Evolutionary conservation across 2,113 vertebrate species (phyloP).

Genomic region (Gadus macrocephalus): DNA sequence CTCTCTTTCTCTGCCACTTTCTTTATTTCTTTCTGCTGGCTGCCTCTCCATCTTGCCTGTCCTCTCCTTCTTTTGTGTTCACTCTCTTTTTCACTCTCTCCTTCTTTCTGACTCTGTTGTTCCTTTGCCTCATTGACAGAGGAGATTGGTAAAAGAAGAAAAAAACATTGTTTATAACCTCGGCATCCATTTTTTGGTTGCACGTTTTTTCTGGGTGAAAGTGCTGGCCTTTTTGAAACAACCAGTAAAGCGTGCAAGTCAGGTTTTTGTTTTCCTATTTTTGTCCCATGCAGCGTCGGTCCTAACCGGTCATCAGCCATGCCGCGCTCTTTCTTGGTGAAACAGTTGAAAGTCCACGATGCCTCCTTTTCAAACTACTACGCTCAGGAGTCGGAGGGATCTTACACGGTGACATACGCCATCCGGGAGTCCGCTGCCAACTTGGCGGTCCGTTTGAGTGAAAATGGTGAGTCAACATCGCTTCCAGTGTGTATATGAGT

Average conservation of each 20-base stretch:
- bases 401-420: slow-evolving; percentile 53
- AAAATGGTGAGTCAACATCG: slow-evolving; percentile 55
- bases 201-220: background rate
- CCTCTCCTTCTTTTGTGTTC: slow-evolving; percentile 17
- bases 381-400: slow-evolving; percentile 44
- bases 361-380: slow-evolving; percentile 46
- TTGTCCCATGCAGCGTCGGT: slow-evolving; percentile 33
- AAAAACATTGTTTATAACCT: background rate
- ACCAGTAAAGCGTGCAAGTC: background rate
- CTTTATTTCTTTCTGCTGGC: slow-evolving; percentile 26
- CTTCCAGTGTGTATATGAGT: slow-evolving; percentile 2
- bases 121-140: background rate
- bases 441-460: slow-evolving; percentile 51
- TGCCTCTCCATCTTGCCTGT: slow-evolving; percentile 2
- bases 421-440: slow-evolving; percentile 56
- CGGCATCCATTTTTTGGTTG: background rate
- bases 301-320: slow-evolving; percentile 30
- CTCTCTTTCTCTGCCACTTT: slow-evolving; percentile 25
- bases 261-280: slow-evolving; percentile 21
- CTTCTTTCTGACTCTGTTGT: background rate
- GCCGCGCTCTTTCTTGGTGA: slow-evolving; percentile 67
- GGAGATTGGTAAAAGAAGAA: background rate
- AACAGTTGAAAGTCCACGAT: slow-evolving; percentile 61
- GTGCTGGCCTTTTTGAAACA: background rate
- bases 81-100: slow-evolving; percentile 9